A percentile compares a stretch with the other conserved stretches of the same genome.
Evolutionary conservation across 2,797 vertebrate species (phyloP).

Genomic region (Staurois parvus): DNA sequence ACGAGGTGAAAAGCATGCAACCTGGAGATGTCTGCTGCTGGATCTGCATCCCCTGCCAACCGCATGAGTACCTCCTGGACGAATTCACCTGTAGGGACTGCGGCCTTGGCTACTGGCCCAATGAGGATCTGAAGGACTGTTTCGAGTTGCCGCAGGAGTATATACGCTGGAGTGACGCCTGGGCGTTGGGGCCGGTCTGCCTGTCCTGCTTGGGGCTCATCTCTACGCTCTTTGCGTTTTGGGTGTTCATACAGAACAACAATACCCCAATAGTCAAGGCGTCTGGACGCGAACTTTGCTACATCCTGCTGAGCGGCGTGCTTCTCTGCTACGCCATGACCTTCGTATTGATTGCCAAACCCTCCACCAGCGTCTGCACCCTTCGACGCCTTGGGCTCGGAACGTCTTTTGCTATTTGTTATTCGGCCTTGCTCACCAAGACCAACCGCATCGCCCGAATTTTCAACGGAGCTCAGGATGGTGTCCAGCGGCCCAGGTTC

Average conservation of each 20-base stretch:
- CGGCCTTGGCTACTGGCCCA: conserved; percentile 92
- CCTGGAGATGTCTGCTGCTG: conserved; percentile 98
- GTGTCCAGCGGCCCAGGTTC: conserved; percentile 91
- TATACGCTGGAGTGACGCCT: conserved; percentile 94
- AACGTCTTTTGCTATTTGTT: conserved; percentile 94
- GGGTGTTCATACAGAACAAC: conserved; percentile 90
- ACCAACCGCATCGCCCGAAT: conserved; percentile 97
- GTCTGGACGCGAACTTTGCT: conserved; percentile 94
- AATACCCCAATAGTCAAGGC: conserved; percentile 96
- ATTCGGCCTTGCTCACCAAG: conserved; percentile 96
- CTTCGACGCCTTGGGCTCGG: conserved; percentile 92
- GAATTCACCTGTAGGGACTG: conserved; percentile 96
- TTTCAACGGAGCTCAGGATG: conserved; percentile 92
- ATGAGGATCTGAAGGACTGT: conserved; percentile 90
- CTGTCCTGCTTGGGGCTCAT: conserved; percentile 94
- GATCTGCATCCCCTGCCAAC: conserved; percentile 96
- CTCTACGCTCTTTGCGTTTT: conserved; percentile 90
- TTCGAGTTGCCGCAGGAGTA: conserved; percentile 95
- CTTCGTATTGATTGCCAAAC: conserved; percentile 95
- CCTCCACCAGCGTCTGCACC: conserved; percentile 89
- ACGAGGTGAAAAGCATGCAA: conserved; percentile 97
- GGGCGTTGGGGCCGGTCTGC: conserved; percentile 94
- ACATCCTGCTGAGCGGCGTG: conserved; percentile 93
- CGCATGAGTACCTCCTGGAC: conserved; percentile 91
- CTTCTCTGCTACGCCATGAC: conserved; percentile 98